These are phyloP conservation scores for Cecidostiba fungosa DNA, from an alignment of 2,888 invertebrate species.

Conservation along the genomic window DNA sequence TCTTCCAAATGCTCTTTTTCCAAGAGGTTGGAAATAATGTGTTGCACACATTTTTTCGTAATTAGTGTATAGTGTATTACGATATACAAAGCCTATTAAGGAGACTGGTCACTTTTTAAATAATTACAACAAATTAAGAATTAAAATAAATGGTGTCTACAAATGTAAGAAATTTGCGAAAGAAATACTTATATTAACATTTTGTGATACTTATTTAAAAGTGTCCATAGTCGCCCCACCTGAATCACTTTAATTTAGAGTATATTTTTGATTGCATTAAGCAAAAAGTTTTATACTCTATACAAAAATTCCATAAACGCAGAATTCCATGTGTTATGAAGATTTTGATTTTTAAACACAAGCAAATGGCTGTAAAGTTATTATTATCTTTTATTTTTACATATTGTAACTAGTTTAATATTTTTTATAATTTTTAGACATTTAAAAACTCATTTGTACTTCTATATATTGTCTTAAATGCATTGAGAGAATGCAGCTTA, in stretches of 20 bases:
- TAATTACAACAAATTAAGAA: not conserved
- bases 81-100: not conserved
- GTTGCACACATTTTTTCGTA: conserved; percentile 31
- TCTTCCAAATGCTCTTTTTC: conserved; percentile 33
- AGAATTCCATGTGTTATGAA: conserved; percentile 1
- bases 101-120: not conserved
- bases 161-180: not conserved
- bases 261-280: not conserved
- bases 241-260: not conserved
- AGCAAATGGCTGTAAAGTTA: not conserved
- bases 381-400: not conserved
- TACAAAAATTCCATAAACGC: not conserved
- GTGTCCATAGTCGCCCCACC: too few relatives aligned
- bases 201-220: too few relatives aligned
- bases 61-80: not conserved
- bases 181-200: not conserved
- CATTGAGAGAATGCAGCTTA: not conserved
- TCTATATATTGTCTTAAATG: not conserved
- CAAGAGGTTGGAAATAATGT: conserved; percentile 25
- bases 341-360: not conserved
- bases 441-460: not conserved
- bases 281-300: not conserved
- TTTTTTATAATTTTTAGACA: not conserved
- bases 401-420: conserved; percentile 5
- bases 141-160: not conserved